Evolutionary conservation across 1,140 invertebrate genomes (phyloP), one percentile per base, ranked within the genome.

Genomic region (Cryptotermes secundus): DNA sequence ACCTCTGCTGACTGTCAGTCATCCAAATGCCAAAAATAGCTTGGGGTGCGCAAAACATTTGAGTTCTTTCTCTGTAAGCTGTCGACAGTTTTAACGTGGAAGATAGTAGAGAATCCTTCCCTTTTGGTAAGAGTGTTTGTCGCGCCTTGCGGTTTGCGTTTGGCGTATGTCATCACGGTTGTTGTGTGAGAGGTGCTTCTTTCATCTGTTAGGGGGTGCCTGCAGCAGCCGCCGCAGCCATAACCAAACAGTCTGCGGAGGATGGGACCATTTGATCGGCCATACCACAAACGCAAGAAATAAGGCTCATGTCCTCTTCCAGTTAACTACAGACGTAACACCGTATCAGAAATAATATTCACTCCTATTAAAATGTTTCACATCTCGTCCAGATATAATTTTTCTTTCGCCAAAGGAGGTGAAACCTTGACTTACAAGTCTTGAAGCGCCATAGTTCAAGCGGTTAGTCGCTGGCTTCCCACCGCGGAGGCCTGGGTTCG

Each of bases 1-100:
- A 72, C 59, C 31, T 72, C 59, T 72, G 59, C 59, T 72, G 59
- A 72, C 59, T 72, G 59, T 72, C 59, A 72, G n/a, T 72, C 59
- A 72, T 72, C 59, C 14, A 31, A 72, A 72, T 72, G 14, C 59
- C 59, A 72, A 72, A 72, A 72, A 72, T 72, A 72, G 31, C 59
- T 72, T 26, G 7, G 59, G 59, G 59, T 72, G n/a, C 59, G 59
- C 59, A 31, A 72, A 72, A 72, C 59, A 72, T 7, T 72, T 9
- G 31, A n/a, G 6, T 31, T 72, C 14, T 38, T 49, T 72, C n/a
- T 72, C 7, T 72, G 59, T 72, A 26, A 31, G n/a, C 59, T 72
- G 59, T 31, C n/a, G 59, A 72, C 59, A 72, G 59, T 72, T 72
- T 72, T 72, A 72, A 72, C 26, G 59, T 72, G 6, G 4, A 72